Evolutionary conservation across 2,888 invertebrate species (phyloP).

Genomic region (Paralinhomoeus sp.): DNA sequence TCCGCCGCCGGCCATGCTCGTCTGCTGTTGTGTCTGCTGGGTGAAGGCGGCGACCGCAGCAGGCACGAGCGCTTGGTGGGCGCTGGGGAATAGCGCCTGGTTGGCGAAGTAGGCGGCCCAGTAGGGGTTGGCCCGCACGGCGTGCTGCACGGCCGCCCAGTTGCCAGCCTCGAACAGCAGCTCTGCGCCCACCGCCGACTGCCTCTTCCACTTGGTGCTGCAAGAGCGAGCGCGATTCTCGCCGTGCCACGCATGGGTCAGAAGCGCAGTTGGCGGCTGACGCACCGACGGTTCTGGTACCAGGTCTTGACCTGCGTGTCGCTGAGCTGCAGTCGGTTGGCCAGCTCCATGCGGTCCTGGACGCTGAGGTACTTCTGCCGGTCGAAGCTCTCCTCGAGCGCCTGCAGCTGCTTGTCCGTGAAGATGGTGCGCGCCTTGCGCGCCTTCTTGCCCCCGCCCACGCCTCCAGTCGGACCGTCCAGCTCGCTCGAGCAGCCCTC

Average conservation of each 20-base stretch:
- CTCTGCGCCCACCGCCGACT: constrained; percentile 88
- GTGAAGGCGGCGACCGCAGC: no score
- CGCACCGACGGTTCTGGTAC: constrained; percentile 88
- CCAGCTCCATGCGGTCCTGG: constrained; percentile 90
- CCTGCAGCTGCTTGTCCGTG: constrained; percentile 51
- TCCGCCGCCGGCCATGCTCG: no score
- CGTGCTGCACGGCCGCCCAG: constrained; percentile 79
- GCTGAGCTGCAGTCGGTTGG: constrained; percentile 61
- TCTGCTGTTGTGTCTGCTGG: no score
- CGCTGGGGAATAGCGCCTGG: no score
- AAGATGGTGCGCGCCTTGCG: constrained; percentile 43
- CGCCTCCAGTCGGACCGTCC: not conserved
- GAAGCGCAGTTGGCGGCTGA: no score
- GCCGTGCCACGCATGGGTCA: no score
- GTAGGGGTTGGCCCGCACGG: constrained; percentile 23
- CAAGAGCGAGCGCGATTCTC: no score
- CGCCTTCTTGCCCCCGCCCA: constrained; percentile 17
- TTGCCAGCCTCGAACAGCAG: constrained; percentile 88
- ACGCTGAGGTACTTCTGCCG: constrained; percentile 21
- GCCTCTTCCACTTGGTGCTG: constrained; percentile 97
- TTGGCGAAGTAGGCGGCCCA: constrained; percentile 13
- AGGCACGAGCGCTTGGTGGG: no score
- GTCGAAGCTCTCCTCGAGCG: constrained; percentile 19
- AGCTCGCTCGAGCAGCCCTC: not conserved
- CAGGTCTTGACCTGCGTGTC: constrained; percentile 99